Evolutionary conservation across 1,140 invertebrate species (phyloP).

Genomic region (Neotoxoptera formosana): DNA sequence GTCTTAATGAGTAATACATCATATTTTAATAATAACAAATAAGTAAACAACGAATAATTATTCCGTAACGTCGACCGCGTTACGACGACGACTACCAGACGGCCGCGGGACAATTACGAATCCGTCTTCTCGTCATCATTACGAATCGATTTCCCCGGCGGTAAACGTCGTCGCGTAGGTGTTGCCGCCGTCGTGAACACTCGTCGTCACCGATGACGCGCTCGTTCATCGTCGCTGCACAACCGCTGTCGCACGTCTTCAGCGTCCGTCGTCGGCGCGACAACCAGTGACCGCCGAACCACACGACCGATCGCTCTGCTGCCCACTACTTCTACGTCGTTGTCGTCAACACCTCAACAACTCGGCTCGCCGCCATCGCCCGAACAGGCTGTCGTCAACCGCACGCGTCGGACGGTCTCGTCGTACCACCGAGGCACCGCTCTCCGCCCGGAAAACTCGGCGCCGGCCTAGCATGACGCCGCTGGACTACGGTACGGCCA

Average conservation of each 20-base stretch:
- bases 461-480: background rate
- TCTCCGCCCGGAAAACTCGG: background rate
- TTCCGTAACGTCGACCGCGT: background rate
- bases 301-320: background rate
- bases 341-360: background rate
- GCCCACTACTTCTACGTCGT: background rate
- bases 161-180: background rate
- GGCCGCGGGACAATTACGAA: no score
- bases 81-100: no score
- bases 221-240: background rate
- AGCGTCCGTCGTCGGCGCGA: background rate
- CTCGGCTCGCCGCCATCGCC: background rate
- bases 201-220: background rate
- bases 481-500: slow-evolving; percentile 35
- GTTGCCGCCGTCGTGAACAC: background rate
- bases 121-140: background rate
- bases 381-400: background rate
- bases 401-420: background rate
- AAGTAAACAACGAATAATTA: background rate
- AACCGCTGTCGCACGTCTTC: background rate
- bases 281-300: background rate
- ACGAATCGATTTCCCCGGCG: slow-evolving; percentile 1
- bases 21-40: background rate
- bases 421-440: background rate
- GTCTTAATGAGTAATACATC: background rate